These are phyloP conservation scores for Hypanus sabinus DNA, from an alignment of 2,113 vertebrate species.

Conservation along the genomic window DNA sequence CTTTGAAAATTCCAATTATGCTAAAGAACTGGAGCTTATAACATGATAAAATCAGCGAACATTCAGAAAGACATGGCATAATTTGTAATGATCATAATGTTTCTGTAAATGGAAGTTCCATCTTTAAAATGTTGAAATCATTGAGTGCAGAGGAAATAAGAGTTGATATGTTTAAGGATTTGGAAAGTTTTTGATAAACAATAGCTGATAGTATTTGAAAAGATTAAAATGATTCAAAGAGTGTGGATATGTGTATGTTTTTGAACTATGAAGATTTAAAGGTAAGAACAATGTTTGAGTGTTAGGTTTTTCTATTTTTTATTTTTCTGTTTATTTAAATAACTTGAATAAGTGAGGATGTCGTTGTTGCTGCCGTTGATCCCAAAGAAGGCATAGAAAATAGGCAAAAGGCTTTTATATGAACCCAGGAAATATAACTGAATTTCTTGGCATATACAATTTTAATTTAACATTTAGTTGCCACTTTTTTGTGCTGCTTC, in stretches of 20 bases:
- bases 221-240: not conserved
- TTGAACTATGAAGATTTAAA: not conserved
- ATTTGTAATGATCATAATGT: too few species aligned
- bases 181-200: too few species aligned
- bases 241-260: not conserved
- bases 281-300: not conserved
- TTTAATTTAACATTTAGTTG: not conserved
- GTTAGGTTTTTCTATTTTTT: not conserved
- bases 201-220: too few species aligned
- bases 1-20: too few species aligned
- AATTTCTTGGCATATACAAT: not conserved
- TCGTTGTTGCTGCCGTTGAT: not conserved
- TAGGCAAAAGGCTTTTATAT: not conserved
- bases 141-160: too few species aligned
- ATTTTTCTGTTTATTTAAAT: not conserved
- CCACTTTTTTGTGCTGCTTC: not conserved
- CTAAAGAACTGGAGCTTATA: too few species aligned
- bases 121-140: too few species aligned
- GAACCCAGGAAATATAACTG: not conserved
- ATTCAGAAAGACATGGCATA: too few species aligned
- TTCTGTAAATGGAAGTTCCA: too few species aligned
- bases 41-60: too few species aligned
- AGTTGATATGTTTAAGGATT: too few species aligned
- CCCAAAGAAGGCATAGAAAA: not conserved
- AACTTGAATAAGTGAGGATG: not conserved